Conservation (phyloP, 2,113 vertebrate species). For the Pachyramphus minor region DNA sequence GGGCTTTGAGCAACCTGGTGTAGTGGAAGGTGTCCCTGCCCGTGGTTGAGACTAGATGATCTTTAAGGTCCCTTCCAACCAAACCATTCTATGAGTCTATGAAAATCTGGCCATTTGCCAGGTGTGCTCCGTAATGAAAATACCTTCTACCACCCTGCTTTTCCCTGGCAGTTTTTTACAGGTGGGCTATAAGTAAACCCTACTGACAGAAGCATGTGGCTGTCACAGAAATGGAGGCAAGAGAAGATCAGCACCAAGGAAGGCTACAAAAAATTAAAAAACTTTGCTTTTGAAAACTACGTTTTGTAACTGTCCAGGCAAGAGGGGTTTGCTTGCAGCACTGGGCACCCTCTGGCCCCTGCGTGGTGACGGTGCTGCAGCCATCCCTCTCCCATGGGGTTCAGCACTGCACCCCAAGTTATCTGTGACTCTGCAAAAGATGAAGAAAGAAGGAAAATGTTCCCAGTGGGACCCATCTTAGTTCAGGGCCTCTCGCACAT, state of each 20-base stretch:
- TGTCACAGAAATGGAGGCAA: background rate
- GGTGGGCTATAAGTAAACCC: background rate
- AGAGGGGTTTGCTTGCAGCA: background rate
- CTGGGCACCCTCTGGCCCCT: background rate
- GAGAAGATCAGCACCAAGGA: background rate
- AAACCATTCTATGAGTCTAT: background rate
- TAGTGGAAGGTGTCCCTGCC: background rate
- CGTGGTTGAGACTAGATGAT: too few species aligned
- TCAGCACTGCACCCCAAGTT: background rate
- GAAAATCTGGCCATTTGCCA: background rate
- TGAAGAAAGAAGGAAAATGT: background rate
- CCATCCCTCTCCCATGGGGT: background rate
- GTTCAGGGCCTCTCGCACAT: background rate
- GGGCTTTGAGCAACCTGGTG: background rate
- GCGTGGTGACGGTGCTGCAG: background rate
- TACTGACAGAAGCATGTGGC: background rate
- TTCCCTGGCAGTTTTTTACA: background rate
- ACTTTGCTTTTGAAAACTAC: too few species aligned
- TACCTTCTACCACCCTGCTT: background rate
- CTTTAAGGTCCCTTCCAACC: background rate
- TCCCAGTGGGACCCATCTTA: background rate
- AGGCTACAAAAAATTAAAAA: background rate
- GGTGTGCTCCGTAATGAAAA: background rate
- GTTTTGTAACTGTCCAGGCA: background rate
- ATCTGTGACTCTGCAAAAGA: background rate